Evolutionary conservation across 2,888 invertebrate species (phyloP), one percentile per base, ranked within the genome.

Genomic region (Endomychus coccineus): DNA sequence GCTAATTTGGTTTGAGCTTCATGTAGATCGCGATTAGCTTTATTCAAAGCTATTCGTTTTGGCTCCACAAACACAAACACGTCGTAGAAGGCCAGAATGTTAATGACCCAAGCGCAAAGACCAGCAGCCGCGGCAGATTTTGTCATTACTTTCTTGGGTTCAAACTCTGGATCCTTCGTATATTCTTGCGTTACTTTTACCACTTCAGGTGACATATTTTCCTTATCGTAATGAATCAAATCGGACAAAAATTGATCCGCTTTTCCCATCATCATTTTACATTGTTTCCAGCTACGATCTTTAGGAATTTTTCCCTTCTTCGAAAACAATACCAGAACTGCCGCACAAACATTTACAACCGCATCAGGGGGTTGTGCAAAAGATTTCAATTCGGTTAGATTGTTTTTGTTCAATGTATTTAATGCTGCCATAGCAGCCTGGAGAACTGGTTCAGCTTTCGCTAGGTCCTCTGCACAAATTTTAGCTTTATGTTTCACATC

Each of bases 101-200:
- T 95, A 48, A 90, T 82, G 2, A 89, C 94, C 92, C 95, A 95
- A 2, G 91, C 81, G 58, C 92, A 92, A 4, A 95, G 70, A 13
- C 95, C 89, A 33, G 91, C 88, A 12, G 95, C 95, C 10, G 95
- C 95, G 21, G 77, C 73, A 0, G 94, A 95, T 66, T 95, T 94
- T 0, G 80, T 73, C 49, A 78, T 64, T 55, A 95, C 85, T 46
- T 84, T 80, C 21, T 87, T 87, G 0, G 88, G 80, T 47, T 80
- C 78, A 62, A 95, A 95, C 48, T 91, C 90, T 6, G 78, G 75
- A 57, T 80, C 73, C 50, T 72, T 75, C 10, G 75, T 65, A 57
- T 78, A 80, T n/a, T 75, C 75, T 39, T 69, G 64, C 1, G 73
- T 71, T 5, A 87, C 90, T 69, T 88, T 91, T 3, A 90, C 80